phyloP scores from a whole-genome alignment of 2,797 vertebrate genomes.

The Chromobotia macracanthus region DNA sequence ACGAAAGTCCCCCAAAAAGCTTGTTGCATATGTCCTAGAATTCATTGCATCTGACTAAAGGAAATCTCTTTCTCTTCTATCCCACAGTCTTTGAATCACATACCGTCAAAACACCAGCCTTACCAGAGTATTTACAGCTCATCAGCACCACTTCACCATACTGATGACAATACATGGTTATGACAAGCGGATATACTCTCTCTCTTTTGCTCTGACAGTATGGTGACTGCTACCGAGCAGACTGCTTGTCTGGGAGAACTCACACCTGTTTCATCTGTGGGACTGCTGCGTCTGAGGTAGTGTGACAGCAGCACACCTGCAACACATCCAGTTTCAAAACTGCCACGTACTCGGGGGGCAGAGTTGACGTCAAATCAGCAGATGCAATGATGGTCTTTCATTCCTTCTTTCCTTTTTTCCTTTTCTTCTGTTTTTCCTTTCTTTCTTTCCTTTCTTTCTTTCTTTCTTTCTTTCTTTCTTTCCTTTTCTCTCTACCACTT shows the following conservation, averaged over 20 bases:
- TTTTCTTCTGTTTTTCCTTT: too few species aligned
- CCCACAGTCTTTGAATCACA: constrained; percentile 1
- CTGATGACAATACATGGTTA: not conserved
- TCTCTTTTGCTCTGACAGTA: constrained; percentile 43
- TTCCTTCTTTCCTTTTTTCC: too few species aligned
- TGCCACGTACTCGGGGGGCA: constrained; percentile 10
- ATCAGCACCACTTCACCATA: constrained; percentile 21
- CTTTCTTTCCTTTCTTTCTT: too few species aligned
- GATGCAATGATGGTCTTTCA: not conserved
- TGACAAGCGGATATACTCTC: constrained; percentile 22
- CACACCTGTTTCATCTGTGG: constrained; percentile 47
- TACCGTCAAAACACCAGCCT: constrained; percentile 5
- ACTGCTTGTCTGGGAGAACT: constrained; percentile 44
- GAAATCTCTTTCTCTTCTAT: constrained; percentile 24
- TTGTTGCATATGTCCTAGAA: constrained; percentile 35
- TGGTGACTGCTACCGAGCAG: constrained; percentile 14
- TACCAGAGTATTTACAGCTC: constrained; percentile 21
- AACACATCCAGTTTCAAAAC: constrained; percentile 25
- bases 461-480: too few species aligned
- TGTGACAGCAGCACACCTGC: constrained; percentile 46
- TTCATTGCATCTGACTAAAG: constrained; percentile 12
- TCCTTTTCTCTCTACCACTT: too few species aligned
- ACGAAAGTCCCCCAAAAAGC: constrained; percentile 26
- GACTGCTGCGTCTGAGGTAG: constrained; percentile 32
- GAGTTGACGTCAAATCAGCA: constrained; percentile 1